Evolutionary conservation across 2,113 vertebrate genomes (phyloP), one percentile per base, ranked within the genome.

Genomic region (human (Homo sapiens)): DNA sequence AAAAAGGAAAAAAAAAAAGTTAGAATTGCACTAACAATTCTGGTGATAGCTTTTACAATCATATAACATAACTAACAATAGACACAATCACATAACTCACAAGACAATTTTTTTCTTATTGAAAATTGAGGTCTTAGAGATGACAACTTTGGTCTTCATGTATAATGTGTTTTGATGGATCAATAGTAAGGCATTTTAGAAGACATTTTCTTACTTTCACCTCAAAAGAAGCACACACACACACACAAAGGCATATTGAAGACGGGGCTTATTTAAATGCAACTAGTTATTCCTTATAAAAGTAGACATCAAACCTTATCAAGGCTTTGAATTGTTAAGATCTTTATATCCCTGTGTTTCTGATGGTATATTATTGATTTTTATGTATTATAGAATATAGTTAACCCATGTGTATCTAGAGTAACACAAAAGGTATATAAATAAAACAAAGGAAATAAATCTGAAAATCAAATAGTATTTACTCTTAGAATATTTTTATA

Each of bases 381-480:
- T 55, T 75, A 89, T 61, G 18, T 40, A 17, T 80, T 88, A 80
- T 48, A 3, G 20, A 93, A 75, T 66, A n/a, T 48, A 66, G 27
- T 80, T 82, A 90, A 70, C 43, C n/a, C 6, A 25, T 64, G 2
- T 80, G 43, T 89, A 87, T 72, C 45, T 52, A 66, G 25, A 73
- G 14, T 52, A 73, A 91, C 48, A 11, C 23, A 73, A 92, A 90
- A 88, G 32, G 82, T 17, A 55, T 87, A 11, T 80, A 89, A 96
- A 14, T 89, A 94, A 93, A 83, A 66, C 78, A 73, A 52, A 64
- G 22, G 25, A 48, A 38, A n/a, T 50, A 78, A 88, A 82, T 70
- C 50, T 93, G n/a, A 93, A 96, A 97, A 82, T 87, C n/a, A 95
- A 97, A 78, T 72, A 86, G 55, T 68, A 76, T 55, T 87, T 95